These are phyloP conservation scores for Dryoscopus gambensis DNA, from an alignment of 2,113 vertebrate species.

Conservation along the genomic window DNA sequence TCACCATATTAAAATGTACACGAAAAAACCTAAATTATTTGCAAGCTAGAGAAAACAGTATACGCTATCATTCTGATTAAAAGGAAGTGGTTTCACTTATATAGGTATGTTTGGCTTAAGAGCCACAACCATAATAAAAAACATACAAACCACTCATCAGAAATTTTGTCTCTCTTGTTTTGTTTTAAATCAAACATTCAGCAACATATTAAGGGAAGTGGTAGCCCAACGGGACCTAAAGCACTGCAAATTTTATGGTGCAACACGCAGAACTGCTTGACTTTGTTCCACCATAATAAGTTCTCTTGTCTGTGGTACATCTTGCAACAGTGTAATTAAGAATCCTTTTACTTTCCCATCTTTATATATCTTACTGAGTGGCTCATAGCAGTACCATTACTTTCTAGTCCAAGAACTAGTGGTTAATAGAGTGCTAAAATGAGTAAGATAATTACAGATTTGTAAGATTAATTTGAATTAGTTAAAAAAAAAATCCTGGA, in stretches of 20 bases:
- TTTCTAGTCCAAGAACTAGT: neutral
- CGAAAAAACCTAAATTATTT: neutral
- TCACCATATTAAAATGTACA: neutral
- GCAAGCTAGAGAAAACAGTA: neutral
- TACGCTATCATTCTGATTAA: neutral
- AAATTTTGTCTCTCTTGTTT: neutral
- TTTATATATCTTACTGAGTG: neutral
- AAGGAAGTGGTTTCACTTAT: neutral
- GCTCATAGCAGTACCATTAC: neutral
- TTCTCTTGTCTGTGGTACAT: neutral
- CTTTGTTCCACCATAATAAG: neutral
- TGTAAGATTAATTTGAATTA: neutral
- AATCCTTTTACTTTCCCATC: neutral
- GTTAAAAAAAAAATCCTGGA: neutral
- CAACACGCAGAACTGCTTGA: neutral
- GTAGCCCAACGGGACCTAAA: neutral
- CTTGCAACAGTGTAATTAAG: neutral
- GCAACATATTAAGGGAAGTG: neutral
- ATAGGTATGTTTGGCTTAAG: neutral
- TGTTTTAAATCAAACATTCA: neutral
- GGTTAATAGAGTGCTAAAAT: neutral
- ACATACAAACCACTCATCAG: neutral
- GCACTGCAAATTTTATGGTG: neutral
- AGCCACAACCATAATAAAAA: neutral
- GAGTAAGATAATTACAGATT: neutral